Conservation (phyloP, 2,797 vertebrate species). For the Neopelma chrysocephalum region DNA sequence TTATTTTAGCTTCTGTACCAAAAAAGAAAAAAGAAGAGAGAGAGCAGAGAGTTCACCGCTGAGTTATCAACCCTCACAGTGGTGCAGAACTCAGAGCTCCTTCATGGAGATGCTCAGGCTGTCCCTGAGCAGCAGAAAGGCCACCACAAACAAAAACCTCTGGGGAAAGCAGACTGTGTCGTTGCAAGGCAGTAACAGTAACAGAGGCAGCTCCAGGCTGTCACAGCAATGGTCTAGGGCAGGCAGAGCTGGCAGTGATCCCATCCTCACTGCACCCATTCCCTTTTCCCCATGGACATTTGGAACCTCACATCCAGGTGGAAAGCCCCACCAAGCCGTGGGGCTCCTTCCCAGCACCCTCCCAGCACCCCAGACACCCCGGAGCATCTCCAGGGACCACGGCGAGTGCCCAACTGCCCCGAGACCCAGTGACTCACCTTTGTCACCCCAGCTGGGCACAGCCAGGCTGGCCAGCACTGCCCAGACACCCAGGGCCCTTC, state of each 20-base stretch:
- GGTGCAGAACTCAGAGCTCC: rapidly evolving
- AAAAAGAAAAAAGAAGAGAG: not conserved
- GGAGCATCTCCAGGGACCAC: rapidly evolving
- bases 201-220: not conserved
- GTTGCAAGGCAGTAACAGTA: rapidly evolving
- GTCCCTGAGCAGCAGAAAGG: not conserved
- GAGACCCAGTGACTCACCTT: not conserved
- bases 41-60: not conserved
- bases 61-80: not conserved
- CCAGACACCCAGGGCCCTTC: not conserved
- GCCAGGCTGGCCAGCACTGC: constrained; percentile 3
- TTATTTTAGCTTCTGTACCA: not conserved
- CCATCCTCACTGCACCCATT: rapidly evolving
- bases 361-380: not conserved
- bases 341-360: not conserved
- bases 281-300: rapidly evolving
- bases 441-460: not conserved
- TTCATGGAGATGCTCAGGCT: rapidly evolving
- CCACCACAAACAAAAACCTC: not conserved
- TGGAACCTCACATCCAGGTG: rapidly evolving
- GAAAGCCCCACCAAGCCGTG: rapidly evolving
- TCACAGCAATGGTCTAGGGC: not conserved
- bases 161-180: not conserved
- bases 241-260: not conserved
- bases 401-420: rapidly evolving